Base-by-base conservation (phyloP, 1,140 invertebrate genomes). In the Drosophila teissieri region DNA sequence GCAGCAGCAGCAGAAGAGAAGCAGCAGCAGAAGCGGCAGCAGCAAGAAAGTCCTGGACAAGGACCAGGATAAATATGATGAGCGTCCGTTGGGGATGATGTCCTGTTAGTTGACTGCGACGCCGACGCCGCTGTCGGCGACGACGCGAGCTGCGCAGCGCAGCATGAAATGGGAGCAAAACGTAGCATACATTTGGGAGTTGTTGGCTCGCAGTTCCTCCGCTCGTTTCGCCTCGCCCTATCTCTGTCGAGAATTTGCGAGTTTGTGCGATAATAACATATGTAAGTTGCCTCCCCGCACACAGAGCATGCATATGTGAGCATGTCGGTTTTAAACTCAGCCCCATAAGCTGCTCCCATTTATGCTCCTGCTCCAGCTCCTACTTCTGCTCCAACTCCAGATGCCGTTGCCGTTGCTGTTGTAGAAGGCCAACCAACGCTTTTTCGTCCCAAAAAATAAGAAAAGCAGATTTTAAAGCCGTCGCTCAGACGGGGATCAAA, bases 241-340 rank as follows among this genome's bases (percentile, higher is more conserved):
- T 81, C 74, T 78, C 57, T 69, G 83, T 74, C 60, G 83, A 88
- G 83, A 86, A 88, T 86, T 88, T 86, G 84, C 84, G 84, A 86
- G 83, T 73, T 86, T 88, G 79, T 89, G 84, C 72, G 83, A 86
- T 86, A 86, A 86, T 86, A 86, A 86, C 82, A 86, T 88, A 83
- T 88, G 84, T 86, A 86, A 86, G 84, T 86, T 86, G 83, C 83
- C 61, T 75, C 37, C 53, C 45, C 54, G 51, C 54, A 61, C 40
- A 34, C 48, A 56, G 58, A 15, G 42, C 55, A 15, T 79, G 60
- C 51, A 54, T 53, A 60, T 64, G 53, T 58, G 49, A 78, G 67
- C 49, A 74, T 62, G 83, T 72, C 60, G 73, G 64, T 72, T 82
- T 86, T 82, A 88, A 86, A 82, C 81, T 78, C 78, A 63, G 75